A percentile compares a stretch with the other conserved stretches of the same genome.
These are phyloP conservation scores for Mirza zaza DNA, from an alignment of 2,113 vertebrate species.

Conservation along the genomic window DNA sequence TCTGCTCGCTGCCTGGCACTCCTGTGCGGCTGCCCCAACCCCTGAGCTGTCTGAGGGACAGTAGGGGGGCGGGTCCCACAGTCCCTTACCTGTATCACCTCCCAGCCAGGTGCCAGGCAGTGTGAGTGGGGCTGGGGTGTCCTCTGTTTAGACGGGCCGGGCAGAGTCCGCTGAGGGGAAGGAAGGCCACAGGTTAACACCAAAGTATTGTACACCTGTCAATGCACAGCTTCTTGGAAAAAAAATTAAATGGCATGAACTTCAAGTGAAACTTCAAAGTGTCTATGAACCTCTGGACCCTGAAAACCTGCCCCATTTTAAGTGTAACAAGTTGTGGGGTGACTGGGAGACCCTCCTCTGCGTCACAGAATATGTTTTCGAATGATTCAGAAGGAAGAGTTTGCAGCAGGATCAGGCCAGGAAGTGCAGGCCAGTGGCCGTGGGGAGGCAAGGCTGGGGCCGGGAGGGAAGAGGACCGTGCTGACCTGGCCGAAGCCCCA, in stretches of 20 bases:
- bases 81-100: fast-evolving
- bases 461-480: too few relatives aligned
- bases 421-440: too few relatives aligned
- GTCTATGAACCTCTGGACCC: not conserved
- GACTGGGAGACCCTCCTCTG: not conserved
- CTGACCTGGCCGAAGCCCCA: too few relatives aligned
- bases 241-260: slow-evolving; percentile 63
- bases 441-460: not conserved
- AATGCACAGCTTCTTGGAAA: slow-evolving; percentile 74
- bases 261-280: not conserved
- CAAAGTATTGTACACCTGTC: slow-evolving; percentile 83
- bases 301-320: not conserved
- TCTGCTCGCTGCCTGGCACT: not conserved
- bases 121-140: too few relatives aligned
- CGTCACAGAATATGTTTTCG: not conserved
- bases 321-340: not conserved
- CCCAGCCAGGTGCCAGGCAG: fast-evolving
- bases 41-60: not conserved
- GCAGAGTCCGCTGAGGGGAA: not conserved
- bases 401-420: not conserved
- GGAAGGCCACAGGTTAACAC: too few relatives aligned
- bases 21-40: fast-evolving
- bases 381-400: not conserved
- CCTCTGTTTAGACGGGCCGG: not conserved
- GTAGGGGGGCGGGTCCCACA: not conserved